Conservation (phyloP, 1,140 invertebrate species). For the Nomia melanderi region DNA sequence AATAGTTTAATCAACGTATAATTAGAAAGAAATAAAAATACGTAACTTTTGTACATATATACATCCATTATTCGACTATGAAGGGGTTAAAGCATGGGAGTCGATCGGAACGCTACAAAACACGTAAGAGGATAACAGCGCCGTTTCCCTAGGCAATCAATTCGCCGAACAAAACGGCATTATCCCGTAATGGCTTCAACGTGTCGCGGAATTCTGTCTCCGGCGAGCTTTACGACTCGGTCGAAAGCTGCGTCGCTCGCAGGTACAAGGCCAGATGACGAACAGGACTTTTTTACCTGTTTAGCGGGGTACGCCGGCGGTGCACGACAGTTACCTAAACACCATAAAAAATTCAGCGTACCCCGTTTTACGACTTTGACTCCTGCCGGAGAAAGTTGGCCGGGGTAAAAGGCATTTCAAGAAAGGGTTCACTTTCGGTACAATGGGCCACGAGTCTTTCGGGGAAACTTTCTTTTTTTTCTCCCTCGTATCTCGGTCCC, state of each 20-base stretch:
- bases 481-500: constrained; percentile 31
- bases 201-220: not conserved
- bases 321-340: constrained; percentile 71
- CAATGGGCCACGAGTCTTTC: constrained; percentile 49
- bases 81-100: too few species aligned
- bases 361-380: constrained; percentile 70
- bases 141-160: not conserved
- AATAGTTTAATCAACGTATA: too few species aligned
- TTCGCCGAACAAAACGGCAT: not conserved
- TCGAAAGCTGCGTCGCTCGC: not conserved
- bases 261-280: constrained; percentile 31
- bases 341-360: constrained; percentile 75
- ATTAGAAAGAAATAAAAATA: too few species aligned
- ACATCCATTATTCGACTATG: too few species aligned
- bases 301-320: constrained; percentile 25
- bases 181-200: not conserved
- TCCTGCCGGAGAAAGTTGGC: constrained; percentile 72
- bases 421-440: constrained; percentile 73
- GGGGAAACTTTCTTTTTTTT: constrained; percentile 72
- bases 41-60: too few species aligned
- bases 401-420: constrained; percentile 28
- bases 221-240: not conserved
- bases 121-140: not conserved
- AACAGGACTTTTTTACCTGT: constrained; percentile 58
- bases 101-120: not conserved